Evolutionary conservation across 2,888 invertebrate genomes (phyloP), one percentile per base, ranked within the genome.

Genomic region (Morinoia aosen): DNA sequence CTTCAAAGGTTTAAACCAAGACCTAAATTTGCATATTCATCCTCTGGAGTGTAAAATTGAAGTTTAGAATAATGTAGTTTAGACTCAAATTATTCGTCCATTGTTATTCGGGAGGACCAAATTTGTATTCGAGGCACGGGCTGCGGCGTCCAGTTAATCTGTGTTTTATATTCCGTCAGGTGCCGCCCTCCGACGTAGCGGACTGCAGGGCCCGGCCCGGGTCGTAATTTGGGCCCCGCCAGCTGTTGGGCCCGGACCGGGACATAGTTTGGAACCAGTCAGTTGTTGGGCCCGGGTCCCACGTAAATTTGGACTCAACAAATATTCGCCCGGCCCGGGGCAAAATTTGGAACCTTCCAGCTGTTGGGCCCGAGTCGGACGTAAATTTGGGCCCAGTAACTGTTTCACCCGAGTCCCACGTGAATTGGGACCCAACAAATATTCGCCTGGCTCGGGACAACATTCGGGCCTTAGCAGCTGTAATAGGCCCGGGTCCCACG

Each of bases 71-170:
- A 16, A 76, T 76, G 76, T 16, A 64, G 12, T 76, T 76, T 76
- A 76, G 19, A 76, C 25, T 76, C 76, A 8, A 76, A 76, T 76
- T 33, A 76, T 76, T 8, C 10, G 25, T 16, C 76, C 76, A 76
- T 76, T 76, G 76, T 76, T 76, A 76, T 76, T 76, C 76, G 76
- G 33, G 33, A 33, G 76, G 33, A 76, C 76, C 25, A 19, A 76
- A 76, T 76, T 76, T 16, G 76, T 76, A 76, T 76, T 76, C 76
- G 33, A 76, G 76, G 25, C 76, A 76, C 76, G 76, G 33, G 76
- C 76, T 19, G 76, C 76, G 76, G 76, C 76, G 76, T 76, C 76
- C 76, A 76, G 76, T 76, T 76, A 76, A 76, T 76, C 76, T 76
- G 76, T 76, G 76, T 76, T 76, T 76, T 76, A 76, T 76, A 76